A percentile compares a stretch with the other conserved stretches of the same genome.
These are phyloP conservation scores for Drosophila meridiana DNA, from an alignment of 2,888 invertebrate genomes.

Conservation along the genomic window DNA sequence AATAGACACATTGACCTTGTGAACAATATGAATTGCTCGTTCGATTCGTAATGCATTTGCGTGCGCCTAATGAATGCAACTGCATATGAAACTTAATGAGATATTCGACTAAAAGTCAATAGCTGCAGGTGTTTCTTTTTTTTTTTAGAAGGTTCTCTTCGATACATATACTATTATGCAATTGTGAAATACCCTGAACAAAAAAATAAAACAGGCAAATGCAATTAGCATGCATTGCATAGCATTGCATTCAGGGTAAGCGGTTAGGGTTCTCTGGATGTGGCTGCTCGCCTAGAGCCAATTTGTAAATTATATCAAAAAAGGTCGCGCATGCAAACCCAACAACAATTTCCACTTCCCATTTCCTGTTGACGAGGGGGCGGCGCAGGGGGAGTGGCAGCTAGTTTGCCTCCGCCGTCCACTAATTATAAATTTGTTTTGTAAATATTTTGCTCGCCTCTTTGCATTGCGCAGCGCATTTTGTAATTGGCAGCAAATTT, in stretches of 20 bases:
- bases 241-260: constrained; percentile 28
- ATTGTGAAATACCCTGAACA: constrained; percentile 36
- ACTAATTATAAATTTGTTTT: constrained; percentile 77
- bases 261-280: constrained; percentile 28
- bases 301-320: constrained; percentile 73
- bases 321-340: constrained; percentile 75
- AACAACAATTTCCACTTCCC: constrained; percentile 58
- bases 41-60: constrained; percentile 61
- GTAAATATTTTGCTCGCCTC: constrained; percentile 70
- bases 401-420: constrained; percentile 39
- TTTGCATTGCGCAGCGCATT: constrained; percentile 42
- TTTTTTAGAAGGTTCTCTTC: constrained; percentile 21
- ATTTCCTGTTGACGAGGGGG: constrained; percentile 28
- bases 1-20: constrained; percentile 39
- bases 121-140: constrained; percentile 60
- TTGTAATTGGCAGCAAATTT: constrained; percentile 22
- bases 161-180: constrained; percentile 39
- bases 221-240: constrained; percentile 65
- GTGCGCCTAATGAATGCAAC: constrained; percentile 71
- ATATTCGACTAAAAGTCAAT: constrained; percentile 50
- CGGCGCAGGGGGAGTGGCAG: constrained; percentile 8
- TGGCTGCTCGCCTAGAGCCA: constrained; percentile 47
- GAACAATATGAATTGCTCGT: constrained; percentile 25
- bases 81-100: constrained; percentile 39
- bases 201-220: not conserved